Base-by-base conservation (phyloP, 37 sponge, comb jelly and placozoan species). In the Mnemiopsis leidyi region DNA sequence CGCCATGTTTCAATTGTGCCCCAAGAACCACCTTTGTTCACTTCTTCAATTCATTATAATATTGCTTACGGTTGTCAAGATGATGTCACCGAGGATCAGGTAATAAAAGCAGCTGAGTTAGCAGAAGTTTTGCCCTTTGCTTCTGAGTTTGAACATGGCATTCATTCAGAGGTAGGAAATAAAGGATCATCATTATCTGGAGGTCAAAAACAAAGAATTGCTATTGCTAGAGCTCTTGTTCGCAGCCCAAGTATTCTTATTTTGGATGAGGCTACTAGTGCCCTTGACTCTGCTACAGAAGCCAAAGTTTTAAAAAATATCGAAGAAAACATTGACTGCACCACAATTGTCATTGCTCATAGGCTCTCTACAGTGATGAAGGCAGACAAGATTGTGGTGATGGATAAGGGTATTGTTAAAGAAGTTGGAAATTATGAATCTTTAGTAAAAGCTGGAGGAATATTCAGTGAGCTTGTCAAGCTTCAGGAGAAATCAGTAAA, bases 21-120 rank as follows among this genome's bases (percentile, higher is more conserved):
- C 25, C 90, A 85, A 25, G 90, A 85, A 39, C 90, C 90, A 85
- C 90, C 90, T 85, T 26, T 85, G 40, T 85, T 85, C n/a, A 85
- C 90, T 39, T 40, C 38, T 18, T 40, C 61, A 39, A 85, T 85
- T 40, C 36, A 85, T 39, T 13, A 85, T 1, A 85, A 85, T 25
- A 85, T 85, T 85, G 90, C 24, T 0, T 85, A 40, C 39, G 90
- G 90, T 23, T 28, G 24, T 23, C 21, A 85, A 18, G 29, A 38
- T 21, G 33, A 85, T 37, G 9, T 48, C 9, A 32, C 90, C 16
- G 90, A 85, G n/a, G 61, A 16, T 38, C 90, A 85, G 39, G 35
- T 85, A 38, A 13, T 40, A 39, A 38, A 26, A n/a, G 90, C 90
- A 36, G 90, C 90, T 25, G 40, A 38, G 29, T 39, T 39, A 23